Base-by-base conservation (phyloP, 2,888 invertebrate genomes). In the Elegia similella region DNA sequence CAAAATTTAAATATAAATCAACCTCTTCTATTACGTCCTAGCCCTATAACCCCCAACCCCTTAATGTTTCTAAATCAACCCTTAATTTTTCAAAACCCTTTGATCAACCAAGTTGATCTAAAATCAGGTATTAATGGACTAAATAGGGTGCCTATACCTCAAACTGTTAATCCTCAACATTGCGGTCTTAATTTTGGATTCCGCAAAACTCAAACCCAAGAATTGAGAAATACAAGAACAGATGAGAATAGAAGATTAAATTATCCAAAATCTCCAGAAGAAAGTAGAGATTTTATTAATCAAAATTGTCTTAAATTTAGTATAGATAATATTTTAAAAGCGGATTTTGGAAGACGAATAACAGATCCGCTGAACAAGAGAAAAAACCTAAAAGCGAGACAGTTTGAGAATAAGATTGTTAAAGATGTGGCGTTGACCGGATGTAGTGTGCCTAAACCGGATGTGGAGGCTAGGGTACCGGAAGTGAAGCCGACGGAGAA, bases 321-420 rank as follows among this genome's bases (percentile, higher is more conserved):
- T 73, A 96, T 97, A 77, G 96, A 96, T 72, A 97, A 97, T 82
- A 97, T 97, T 61, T 84, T 97, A 23, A 94, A 96, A 73, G 97
- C 97, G 0, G 97, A 97, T 78, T 97, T 97, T 66, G 97, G 97
- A 0, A 90, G 95, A 32, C 77, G 94, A 48, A 94, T 95, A 42
- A 94, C 94, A 0, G 94, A 95, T 71, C 95, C 95, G 10, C 85
- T 95, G 56, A 92, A 92, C 52, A 95, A 93, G 60, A 88, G 94
- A 58, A 94, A 93, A 69, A 78, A 80, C 55, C 75, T 74, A 57
- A 89, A 85, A 44, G 66, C 74, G 3, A 78, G 84, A 56, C 75
- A 69, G 61, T 69, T 73, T 62, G 89, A 89, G 62, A 76, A 72
- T 34, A 86, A 86, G 58, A 82, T 82, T 0, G 82, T 82, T 0